phyloP scores from a whole-genome alignment of 2,113 vertebrate genomes.

The Gnathonemus longibarbis region DNA sequence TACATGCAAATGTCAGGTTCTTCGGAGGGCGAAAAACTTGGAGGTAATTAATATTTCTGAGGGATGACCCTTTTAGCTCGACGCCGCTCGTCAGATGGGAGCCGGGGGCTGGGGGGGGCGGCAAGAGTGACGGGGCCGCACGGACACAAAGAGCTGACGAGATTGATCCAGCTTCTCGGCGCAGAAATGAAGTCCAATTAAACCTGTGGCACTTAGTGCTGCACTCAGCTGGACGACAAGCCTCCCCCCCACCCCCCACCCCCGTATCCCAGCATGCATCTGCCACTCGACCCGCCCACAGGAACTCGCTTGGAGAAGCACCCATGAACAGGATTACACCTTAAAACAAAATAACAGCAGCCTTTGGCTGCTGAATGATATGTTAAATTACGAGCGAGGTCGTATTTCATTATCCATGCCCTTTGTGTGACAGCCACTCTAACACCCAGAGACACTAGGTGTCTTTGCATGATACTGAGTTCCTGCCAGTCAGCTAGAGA shows the following conservation, averaged over 20 bases:
- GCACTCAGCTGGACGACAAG: neutral
- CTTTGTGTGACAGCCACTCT: neutral
- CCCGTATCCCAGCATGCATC: slow-evolving; percentile 24
- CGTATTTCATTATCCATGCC: neutral
- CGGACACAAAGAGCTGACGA: slow-evolving; percentile 2
- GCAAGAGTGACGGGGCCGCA: neutral
- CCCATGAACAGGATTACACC: neutral
- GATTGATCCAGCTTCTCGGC: slow-evolving; percentile 25
- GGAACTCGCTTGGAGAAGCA: neutral
- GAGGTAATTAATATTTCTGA: slow-evolving; percentile 43
- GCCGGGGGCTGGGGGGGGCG: neutral
- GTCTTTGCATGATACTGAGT: neutral
- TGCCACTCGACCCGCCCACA: neutral
- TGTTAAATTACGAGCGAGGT: neutral
- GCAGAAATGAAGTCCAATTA: slow-evolving; percentile 31
- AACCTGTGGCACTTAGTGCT: slow-evolving; percentile 25
- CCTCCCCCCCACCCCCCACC: neutral
- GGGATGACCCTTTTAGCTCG: slow-evolving; percentile 44
- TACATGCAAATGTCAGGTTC: slow-evolving; percentile 28
- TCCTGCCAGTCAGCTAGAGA: neutral
- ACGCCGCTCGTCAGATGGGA: neutral
- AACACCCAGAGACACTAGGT: neutral
- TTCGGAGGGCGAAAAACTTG: slow-evolving; percentile 34
- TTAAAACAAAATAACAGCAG: neutral
- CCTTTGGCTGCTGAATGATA: neutral